A percentile compares a stretch with the other conserved stretches of the same genome.
These are phyloP conservation scores for Battus philenor DNA, from an alignment of 1,140 invertebrate species.

Conservation along the genomic window DNA sequence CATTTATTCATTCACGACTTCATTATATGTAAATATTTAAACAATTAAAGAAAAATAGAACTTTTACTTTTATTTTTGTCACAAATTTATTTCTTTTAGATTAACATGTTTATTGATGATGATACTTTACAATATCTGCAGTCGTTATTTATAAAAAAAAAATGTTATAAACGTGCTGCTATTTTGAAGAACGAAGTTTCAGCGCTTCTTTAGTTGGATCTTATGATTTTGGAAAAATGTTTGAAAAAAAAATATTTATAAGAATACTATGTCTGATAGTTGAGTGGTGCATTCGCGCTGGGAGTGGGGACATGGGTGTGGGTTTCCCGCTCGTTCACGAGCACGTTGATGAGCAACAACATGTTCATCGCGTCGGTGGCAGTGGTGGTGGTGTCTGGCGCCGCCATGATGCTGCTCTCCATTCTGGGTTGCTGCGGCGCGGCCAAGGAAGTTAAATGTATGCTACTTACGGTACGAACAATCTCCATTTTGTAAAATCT, in stretches of 20 bases:
- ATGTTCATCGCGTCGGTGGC: slow-evolving; percentile 89
- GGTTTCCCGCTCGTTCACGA: slow-evolving; percentile 88
- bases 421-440: slow-evolving; percentile 92
- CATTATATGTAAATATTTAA: no score
- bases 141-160: no score
- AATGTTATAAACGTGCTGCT: no score
- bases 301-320: slow-evolving; percentile 88
- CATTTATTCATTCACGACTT: no score
- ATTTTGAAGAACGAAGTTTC: no score
- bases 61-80: no score
- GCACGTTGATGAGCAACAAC: slow-evolving; percentile 88
- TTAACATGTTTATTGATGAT: no score
- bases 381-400: slow-evolving; percentile 87
- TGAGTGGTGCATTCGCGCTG: slow-evolving; percentile 86
- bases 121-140: no score
- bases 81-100: no score
- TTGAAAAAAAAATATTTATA: background rate
- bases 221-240: no score
- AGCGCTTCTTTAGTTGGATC: no score
- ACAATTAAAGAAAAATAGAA: no score
- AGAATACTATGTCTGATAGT: slow-evolving; percentile 73
- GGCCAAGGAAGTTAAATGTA: slow-evolving; percentile 91
- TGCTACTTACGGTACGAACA: slow-evolving; percentile 86
- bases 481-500: background rate
- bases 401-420: slow-evolving; percentile 85